Evolutionary conservation across 2,113 vertebrate species (phyloP).

Genomic region (Amphiprion ocellaris): DNA sequence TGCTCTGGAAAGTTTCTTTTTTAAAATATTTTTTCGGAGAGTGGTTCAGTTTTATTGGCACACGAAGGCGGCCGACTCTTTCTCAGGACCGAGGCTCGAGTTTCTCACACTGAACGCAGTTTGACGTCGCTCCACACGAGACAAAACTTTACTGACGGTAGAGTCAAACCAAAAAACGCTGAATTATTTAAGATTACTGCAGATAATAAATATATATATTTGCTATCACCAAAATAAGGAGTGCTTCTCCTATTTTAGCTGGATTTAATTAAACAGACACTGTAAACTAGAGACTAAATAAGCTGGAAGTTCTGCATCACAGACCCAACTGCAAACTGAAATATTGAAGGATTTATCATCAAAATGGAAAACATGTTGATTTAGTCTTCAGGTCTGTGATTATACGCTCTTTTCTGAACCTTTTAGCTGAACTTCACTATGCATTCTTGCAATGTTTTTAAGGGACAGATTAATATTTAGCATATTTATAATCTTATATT

Average conservation of each 20-base stretch:
- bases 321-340: not conserved
- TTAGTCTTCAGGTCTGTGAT: not conserved
- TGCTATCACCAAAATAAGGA: conserved; percentile 42
- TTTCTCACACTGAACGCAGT: too few relatives aligned
- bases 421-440: not conserved
- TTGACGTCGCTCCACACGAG: not conserved
- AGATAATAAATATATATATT: not conserved
- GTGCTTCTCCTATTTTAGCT: not conserved
- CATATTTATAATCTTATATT: not conserved
- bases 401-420: not conserved
- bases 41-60: too few relatives aligned
- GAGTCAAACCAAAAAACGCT: not conserved
- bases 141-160: not conserved
- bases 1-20: conserved; percentile 34
- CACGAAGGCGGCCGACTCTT: too few relatives aligned
- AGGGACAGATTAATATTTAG: too few relatives aligned
- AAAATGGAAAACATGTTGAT: not conserved
- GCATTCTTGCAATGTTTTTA: not conserved
- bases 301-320: not conserved
- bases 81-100: too few relatives aligned
- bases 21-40: too few relatives aligned
- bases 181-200: not conserved
- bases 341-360: not conserved
- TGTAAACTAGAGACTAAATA: too few relatives aligned
- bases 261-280: not conserved